Evolutionary conservation across 1,140 invertebrate genomes (phyloP).

Genomic region (Rhyzopertha dominica): DNA sequence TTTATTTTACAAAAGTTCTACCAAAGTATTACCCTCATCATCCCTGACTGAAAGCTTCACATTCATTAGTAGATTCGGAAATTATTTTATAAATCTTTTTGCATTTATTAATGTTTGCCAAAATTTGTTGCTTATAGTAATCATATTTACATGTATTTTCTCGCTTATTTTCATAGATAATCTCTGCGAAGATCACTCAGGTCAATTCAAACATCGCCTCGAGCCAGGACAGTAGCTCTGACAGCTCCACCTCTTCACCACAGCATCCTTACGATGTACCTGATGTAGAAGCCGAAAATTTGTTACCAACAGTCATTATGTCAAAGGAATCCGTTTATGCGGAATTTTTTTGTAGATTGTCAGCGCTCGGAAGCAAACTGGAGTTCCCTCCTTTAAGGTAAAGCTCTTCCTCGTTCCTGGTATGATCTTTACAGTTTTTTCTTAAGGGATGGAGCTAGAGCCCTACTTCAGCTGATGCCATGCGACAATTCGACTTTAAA

Average conservation of each 20-base stretch:
- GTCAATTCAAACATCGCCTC: conserved; percentile 76
- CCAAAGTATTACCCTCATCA: too few species aligned
- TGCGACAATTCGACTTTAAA: conserved; percentile 73
- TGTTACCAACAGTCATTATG: conserved; percentile 76
- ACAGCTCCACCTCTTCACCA: conserved; percentile 77
- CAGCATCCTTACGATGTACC: conserved; percentile 67
- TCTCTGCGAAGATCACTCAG: conserved; percentile 82
- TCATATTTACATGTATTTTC: conserved; percentile 20
- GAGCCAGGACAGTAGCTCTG: conserved; percentile 63
- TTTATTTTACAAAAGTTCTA: background rate
- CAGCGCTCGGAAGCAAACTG: conserved; percentile 80
- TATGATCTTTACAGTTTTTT: too few species aligned
- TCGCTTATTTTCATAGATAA: conserved; percentile 62
- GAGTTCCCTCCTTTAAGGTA: conserved; percentile 70
- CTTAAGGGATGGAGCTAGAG: conserved; percentile 81
- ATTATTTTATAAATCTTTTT: too few species aligned
- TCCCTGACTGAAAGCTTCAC: too few species aligned
- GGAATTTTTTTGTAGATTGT: conserved; percentile 86
- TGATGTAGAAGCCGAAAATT: conserved; percentile 80
- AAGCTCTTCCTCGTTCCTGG: too few species aligned
- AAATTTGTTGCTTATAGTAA: conserved; percentile 10
- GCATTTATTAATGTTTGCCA: conserved; percentile 1
- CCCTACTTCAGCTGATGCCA: conserved; percentile 84
- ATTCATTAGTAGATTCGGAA: too few species aligned
- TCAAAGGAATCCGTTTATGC: conserved; percentile 76